A percentile compares a stretch with the other conserved stretches of the same genome.
phyloP scores from a whole-genome alignment of 1,140 invertebrate genomes.

The Neodiprion lecontei region DNA sequence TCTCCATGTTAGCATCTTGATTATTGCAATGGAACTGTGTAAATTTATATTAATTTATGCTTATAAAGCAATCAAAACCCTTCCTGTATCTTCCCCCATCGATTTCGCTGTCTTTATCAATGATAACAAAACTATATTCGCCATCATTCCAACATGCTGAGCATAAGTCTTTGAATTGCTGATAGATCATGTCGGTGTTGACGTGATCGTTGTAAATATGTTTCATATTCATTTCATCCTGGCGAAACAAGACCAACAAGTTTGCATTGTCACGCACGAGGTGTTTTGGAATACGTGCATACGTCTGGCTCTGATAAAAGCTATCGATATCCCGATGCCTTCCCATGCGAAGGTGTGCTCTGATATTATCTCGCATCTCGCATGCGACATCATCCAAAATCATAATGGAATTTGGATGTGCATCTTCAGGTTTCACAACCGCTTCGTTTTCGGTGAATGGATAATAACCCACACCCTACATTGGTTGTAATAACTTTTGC shows the following conservation, averaged over 20 bases:
- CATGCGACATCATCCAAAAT: constrained; percentile 54
- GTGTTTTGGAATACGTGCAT: constrained; percentile 48
- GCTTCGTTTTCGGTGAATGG: constrained; percentile 15
- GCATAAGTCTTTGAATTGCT: constrained; percentile 38
- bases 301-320: constrained; percentile 52
- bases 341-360: constrained; percentile 49
- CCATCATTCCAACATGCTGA: constrained; percentile 32
- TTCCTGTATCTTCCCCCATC: constrained; percentile 30
- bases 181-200: constrained; percentile 38
- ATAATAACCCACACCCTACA: constrained; percentile 26
- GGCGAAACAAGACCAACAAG: constrained; percentile 47
- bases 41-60: constrained; percentile 7
- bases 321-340: constrained; percentile 47
- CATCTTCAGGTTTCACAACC: constrained; percentile 26
- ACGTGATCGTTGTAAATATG: constrained; percentile 49
- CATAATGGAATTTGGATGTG: constrained; percentile 39
- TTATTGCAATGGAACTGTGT: background rate
- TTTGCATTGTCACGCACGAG: constrained; percentile 50
- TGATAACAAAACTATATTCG: constrained; percentile 31
- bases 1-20: background rate
- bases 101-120: constrained; percentile 31
- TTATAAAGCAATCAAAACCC: constrained; percentile 29
- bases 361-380: constrained; percentile 44
- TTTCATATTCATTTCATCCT: constrained; percentile 48
- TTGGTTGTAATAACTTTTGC: constrained; percentile 27